Conservation (phyloP, 2,797 vertebrate species). For the Tokudaia muenninki region DNA sequence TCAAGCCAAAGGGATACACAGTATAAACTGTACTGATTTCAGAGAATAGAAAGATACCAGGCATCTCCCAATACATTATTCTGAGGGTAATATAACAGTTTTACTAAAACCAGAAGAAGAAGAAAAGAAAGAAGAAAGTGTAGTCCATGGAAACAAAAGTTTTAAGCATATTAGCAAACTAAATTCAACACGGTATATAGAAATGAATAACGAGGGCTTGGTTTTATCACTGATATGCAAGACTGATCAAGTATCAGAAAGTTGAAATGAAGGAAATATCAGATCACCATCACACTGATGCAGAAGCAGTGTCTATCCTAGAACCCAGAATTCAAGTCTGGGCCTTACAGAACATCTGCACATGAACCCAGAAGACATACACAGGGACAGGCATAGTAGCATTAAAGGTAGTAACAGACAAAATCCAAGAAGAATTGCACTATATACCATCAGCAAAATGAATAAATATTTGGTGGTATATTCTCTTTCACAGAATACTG, state of each 20-base stretch:
- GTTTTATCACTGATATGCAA: neutral
- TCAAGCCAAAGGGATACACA: neutral
- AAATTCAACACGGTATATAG: neutral
- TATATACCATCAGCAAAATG: neutral
- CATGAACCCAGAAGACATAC: neutral
- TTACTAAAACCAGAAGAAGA: conserved; percentile 2
- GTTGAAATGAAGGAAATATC: conserved; percentile 44
- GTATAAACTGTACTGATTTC: neutral
- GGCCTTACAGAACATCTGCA: conserved; percentile 22
- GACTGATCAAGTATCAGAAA: conserved; percentile 34
- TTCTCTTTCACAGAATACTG: neutral
- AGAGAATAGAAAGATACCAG: conserved; percentile 10
- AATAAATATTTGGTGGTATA: neutral
- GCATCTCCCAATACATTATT: neutral
- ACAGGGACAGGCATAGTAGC: neutral
- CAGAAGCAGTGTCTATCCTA: neutral
- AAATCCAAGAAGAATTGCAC: neutral
- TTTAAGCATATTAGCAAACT: neutral
- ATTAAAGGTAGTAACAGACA: neutral
- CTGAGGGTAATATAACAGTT: conserved; percentile 15
- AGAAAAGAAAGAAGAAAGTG: conserved; percentile 20
- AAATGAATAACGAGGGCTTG: neutral
- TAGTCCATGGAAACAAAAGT: neutral
- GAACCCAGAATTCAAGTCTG: conserved; percentile 41
- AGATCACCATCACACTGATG: neutral